Conservation (phyloP, 2,797 vertebrate species). For the Sebastes melanostomus region DNA sequence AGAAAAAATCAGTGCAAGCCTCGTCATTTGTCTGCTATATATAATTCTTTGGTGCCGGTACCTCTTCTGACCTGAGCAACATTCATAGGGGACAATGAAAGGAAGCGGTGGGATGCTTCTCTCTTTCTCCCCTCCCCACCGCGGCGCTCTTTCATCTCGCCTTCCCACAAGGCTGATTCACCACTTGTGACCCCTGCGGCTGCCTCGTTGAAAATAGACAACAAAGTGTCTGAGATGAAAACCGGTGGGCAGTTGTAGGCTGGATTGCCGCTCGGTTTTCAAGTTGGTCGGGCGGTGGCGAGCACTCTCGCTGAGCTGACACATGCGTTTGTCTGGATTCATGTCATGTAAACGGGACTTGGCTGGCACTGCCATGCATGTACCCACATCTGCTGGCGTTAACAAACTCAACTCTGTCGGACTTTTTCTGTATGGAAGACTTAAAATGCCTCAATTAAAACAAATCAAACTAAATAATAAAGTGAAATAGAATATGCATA, state of each 20-base stretch:
- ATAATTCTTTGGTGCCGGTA: slow-evolving; percentile 55
- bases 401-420: slow-evolving; percentile 1
- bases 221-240: slow-evolving; percentile 77
- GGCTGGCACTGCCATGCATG: neutral
- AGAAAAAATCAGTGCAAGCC: slow-evolving; percentile 25
- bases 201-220: slow-evolving; percentile 74
- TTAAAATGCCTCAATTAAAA: neutral
- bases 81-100: slow-evolving; percentile 73
- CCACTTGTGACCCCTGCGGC: slow-evolving; percentile 69
- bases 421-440: neutral
- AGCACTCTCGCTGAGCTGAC: slow-evolving; percentile 33
- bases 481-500: too few species aligned
- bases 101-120: slow-evolving; percentile 67
- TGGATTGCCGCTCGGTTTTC: slow-evolving; percentile 31
- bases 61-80: slow-evolving; percentile 58
- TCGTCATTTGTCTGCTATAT: slow-evolving; percentile 70
- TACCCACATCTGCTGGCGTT: neutral
- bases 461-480: neutral
- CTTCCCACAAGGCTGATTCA: slow-evolving; percentile 79
- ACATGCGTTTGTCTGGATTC: slow-evolving; percentile 43
- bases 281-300: slow-evolving; percentile 37
- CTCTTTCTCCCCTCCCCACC: slow-evolving; percentile 48
- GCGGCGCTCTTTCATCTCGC: slow-evolving; percentile 68
- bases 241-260: slow-evolving; percentile 58
- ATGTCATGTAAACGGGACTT: neutral